Percentiles rank a stretch among this genome's conserved stretches.
phyloP scores from a whole-genome alignment of 2,888 invertebrate species.

The Argyresthia goedartella region DNA sequence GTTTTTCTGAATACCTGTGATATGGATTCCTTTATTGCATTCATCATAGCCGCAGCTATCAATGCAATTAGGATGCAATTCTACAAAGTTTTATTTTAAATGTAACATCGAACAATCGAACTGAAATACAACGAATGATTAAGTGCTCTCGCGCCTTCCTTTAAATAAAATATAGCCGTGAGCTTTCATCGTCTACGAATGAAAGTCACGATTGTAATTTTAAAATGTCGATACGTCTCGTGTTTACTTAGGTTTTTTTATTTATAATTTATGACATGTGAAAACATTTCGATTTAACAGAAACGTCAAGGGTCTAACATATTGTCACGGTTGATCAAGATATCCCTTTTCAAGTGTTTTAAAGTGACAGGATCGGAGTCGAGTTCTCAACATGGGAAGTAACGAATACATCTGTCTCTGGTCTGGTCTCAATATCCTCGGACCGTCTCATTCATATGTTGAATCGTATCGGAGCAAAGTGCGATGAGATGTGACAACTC shows the following conservation, averaged over 20 bases:
- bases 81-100: slow-evolving; percentile 42
- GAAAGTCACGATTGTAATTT: slow-evolving; percentile 68
- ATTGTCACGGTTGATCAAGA: not conserved
- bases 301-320: not conserved
- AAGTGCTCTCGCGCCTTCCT: slow-evolving; percentile 54
- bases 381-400: slow-evolving; percentile 31
- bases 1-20: not conserved
- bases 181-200: slow-evolving; percentile 61
- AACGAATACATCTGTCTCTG: slow-evolving; percentile 43
- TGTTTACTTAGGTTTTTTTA: slow-evolving; percentile 28
- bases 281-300: not conserved
- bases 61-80: slow-evolving; percentile 49
- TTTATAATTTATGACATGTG: slow-evolving; percentile 2
- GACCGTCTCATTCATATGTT: slow-evolving; percentile 35
- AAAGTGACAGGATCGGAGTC: slow-evolving; percentile 12
- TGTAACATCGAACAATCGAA: slow-evolving; percentile 51
- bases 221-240: slow-evolving; percentile 48
- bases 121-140: slow-evolving; percentile 55
- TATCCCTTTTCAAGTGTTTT: slow-evolving; percentile 1
- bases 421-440: slow-evolving; percentile 28
- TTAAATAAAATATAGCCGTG: slow-evolving; percentile 64
- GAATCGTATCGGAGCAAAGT: slow-evolving; percentile 11
- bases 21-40: not conserved
- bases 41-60: slow-evolving; percentile 16
- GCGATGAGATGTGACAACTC: slow-evolving; percentile 21